Evolutionary conservation across 2,113 vertebrate species (phyloP), one percentile per base, ranked within the genome.

Genomic region (Cygnus atratus): DNA sequence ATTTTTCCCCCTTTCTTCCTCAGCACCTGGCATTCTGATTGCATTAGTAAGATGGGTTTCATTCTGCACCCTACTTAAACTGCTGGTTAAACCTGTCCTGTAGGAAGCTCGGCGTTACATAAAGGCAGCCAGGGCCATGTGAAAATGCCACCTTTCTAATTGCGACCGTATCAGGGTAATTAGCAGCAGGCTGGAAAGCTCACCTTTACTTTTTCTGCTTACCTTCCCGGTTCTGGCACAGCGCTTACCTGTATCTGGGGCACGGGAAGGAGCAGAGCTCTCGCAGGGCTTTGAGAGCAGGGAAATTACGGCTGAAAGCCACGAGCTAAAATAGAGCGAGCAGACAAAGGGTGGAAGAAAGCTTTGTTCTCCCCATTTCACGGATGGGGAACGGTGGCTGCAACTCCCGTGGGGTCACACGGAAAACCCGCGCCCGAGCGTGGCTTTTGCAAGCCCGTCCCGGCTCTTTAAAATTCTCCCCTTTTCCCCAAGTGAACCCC

Each of bases 31-130:
- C 93, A 92, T 93, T 96, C 90, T 96, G 92, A 92, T 94, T 3
- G 93, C 90, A 78, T 97, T 96, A 96, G 83, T 90, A 95, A 94
- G 90, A 93, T 84, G 95, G 95, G 95, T 96, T 96, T 94, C 86
- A 88, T 84, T 46, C 92, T 91, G 90, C 96, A 90, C 88, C 92
- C 66, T 81, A 70, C 91, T 78, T 46, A 88, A 95, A 90, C 86
- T 71, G 95, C 90, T 95, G 93, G 95, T 96, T 92, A 96, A 96
- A 96, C 96, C 95, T 93, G 96, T 96, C 96, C 95, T 68, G 93
- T 46, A 21, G 80, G 92, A 86, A 94, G 93, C 86, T 81, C 83
- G 4, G 6, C 3, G 1, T 96, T 94, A 96, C 92, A 92, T 90
- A 95, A 96, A 90, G 83, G n/a, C 83, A 68, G 91, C 70, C 6